Conservation (phyloP, 1,140 invertebrate species). For the Dreissena rostriformis region DNA sequence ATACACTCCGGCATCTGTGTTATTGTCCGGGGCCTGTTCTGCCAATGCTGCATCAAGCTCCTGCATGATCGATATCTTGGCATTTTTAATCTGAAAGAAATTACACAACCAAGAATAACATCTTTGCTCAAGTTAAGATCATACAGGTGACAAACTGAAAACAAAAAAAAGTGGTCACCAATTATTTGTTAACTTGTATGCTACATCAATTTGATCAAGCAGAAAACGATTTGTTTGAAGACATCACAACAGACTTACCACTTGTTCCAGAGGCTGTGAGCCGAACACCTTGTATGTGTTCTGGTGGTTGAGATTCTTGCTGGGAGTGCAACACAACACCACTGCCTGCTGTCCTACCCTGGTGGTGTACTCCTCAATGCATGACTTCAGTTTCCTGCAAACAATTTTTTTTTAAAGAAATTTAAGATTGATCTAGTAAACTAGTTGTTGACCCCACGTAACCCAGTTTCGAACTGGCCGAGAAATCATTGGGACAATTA, state of each 20-base stretch:
- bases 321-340: constrained; percentile 96
- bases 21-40: constrained; percentile 95
- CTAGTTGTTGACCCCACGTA: too few species aligned
- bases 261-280: constrained; percentile 98
- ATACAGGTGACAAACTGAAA: too few species aligned
- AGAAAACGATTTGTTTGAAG: too few species aligned
- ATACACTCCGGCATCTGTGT: constrained; percentile 95
- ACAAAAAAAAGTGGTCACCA: too few species aligned
- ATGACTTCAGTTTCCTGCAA: constrained; percentile 87
- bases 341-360: constrained; percentile 98
- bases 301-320: constrained; percentile 86
- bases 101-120: neutral
- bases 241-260: constrained; percentile 83
- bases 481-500: too few species aligned
- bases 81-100: constrained; percentile 87
- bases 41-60: constrained; percentile 96
- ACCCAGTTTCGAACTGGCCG: too few species aligned
- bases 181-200: neutral
- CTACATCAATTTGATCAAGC: neutral
- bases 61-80: constrained; percentile 95
- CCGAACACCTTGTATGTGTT: constrained; percentile 92
- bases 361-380: constrained; percentile 98
- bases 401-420: neutral
- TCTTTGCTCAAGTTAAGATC: too few species aligned
- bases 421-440: too few species aligned